Percentiles rank a stretch among this genome's conserved stretches.
phyloP scores from a whole-genome alignment of 2,113 vertebrate species.

The Lophura nycthemera region DNA sequence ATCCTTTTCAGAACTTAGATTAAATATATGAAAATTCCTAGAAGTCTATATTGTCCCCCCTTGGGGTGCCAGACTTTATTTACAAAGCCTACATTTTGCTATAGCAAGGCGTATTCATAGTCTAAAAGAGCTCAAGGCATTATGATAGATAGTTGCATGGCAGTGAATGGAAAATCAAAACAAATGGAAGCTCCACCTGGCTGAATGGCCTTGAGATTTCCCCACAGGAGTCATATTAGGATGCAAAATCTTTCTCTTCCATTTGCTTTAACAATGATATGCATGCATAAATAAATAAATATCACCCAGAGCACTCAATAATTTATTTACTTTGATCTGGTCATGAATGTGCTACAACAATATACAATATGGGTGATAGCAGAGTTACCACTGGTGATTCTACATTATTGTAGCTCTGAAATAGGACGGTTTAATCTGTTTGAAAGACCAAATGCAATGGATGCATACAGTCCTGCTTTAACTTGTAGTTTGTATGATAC shows the following conservation, averaged over 20 bases:
- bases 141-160: background rate
- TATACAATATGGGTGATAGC: background rate
- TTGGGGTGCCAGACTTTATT: conserved; percentile 31
- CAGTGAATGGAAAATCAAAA: background rate
- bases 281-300: conserved; percentile 20
- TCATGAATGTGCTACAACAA: conserved; percentile 13
- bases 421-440: background rate
- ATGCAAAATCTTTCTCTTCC: conserved; percentile 29
- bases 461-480: background rate
- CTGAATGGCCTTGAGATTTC: conserved; percentile 15
- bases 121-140: conserved; percentile 20
- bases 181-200: background rate
- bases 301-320: conserved; percentile 31
- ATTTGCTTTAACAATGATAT: conserved; percentile 38
- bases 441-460: background rate
- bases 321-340: conserved; percentile 47
- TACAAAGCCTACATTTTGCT: conserved; percentile 30
- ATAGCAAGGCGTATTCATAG: conserved; percentile 13
- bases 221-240: conserved; percentile 1
- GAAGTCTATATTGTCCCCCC: conserved; percentile 16
- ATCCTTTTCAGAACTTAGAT: conserved; percentile 40
- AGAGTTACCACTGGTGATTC: background rate
- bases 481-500: background rate
- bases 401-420: background rate
- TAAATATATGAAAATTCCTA: conserved; percentile 53